phyloP scores from a whole-genome alignment of 2,797 vertebrate species.

The Sebastes melanostomus region DNA sequence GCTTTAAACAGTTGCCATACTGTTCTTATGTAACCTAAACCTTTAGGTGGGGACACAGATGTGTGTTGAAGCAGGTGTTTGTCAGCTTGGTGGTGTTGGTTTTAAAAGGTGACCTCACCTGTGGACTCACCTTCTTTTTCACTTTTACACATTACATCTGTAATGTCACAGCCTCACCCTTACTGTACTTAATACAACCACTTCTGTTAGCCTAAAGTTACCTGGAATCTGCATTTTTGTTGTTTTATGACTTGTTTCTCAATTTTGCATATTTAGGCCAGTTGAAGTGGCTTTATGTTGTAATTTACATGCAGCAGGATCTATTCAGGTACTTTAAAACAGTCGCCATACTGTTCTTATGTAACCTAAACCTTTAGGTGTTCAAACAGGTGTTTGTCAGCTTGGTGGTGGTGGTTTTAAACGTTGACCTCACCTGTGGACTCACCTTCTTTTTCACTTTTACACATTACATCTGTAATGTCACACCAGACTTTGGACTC shows the following conservation, averaged over 20 bases:
- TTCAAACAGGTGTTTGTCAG: slow-evolving; percentile 70
- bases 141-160: neutral
- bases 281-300: neutral
- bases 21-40: slow-evolving; percentile 38
- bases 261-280: accelerated
- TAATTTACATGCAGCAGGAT: neutral
- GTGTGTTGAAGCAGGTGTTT: slow-evolving; percentile 53
- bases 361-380: slow-evolving; percentile 46
- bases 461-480: neutral
- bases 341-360: slow-evolving; percentile 7
- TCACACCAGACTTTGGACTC: neutral
- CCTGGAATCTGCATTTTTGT: neutral
- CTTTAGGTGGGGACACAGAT: slow-evolving; percentile 18
- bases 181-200: neutral
- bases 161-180: neutral
- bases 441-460: neutral
- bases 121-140: neutral
- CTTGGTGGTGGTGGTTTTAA: slow-evolving; percentile 9
- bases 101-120: slow-evolving; percentile 31
- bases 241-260: neutral
- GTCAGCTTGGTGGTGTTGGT: slow-evolving; percentile 19
- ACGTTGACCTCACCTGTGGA: slow-evolving; percentile 31
- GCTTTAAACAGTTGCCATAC: neutral
- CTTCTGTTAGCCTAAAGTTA: neutral
- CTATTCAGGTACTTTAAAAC: neutral